Evolutionary conservation across 2,797 vertebrate species (phyloP), one percentile per base, ranked within the genome.

Genomic region (Gobio occitaniae): DNA sequence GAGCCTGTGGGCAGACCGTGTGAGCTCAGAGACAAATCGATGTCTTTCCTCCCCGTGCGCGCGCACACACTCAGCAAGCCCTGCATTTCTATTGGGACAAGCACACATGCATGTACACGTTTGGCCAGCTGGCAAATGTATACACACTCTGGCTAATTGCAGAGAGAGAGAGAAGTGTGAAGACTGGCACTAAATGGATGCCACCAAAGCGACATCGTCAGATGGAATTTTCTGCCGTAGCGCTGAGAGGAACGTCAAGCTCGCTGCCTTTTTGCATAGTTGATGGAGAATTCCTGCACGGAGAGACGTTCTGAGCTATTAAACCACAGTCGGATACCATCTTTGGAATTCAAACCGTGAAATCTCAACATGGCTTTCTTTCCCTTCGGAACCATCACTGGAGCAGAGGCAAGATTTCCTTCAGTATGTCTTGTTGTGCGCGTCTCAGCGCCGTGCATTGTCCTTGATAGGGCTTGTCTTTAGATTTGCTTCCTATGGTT

Each of bases 361-460:
- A 66, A 80, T 85, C n/a, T 72, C 61, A 76, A 83, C 78, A 90
- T 91, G 90, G 90, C 88, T 86, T 91, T 89, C 86, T 88, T 90
- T 78, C 88, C 87, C 70, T 90, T 89, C 66, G 88, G 86, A 84
- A 90, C 90, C 71, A 86, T 89, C 76, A 85, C 87, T 59, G 86
- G 87, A 88, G 79, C 86, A 68, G 88, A 90, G 90, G 90, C 90
- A 91, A 91, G 90, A 36, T 80, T 88, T 84, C 44, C 72, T 68
- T 76, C 15, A 71, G 54, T 68, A 75, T 87, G 56, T 86, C 50
- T 25, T 77, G 84, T 63, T 65, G 47, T 66, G 80, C 48, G 72
- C 44, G 4, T 83, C 75, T 76, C 56, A 17, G 86, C 41, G 36
- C 25, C 29, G 52, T 72, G 72, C 74, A 48, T 82, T 47, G 65